These are phyloP conservation scores for Stegodyphus mimosarum DNA, from an alignment of 1,140 invertebrate species.

Conservation along the genomic window DNA sequence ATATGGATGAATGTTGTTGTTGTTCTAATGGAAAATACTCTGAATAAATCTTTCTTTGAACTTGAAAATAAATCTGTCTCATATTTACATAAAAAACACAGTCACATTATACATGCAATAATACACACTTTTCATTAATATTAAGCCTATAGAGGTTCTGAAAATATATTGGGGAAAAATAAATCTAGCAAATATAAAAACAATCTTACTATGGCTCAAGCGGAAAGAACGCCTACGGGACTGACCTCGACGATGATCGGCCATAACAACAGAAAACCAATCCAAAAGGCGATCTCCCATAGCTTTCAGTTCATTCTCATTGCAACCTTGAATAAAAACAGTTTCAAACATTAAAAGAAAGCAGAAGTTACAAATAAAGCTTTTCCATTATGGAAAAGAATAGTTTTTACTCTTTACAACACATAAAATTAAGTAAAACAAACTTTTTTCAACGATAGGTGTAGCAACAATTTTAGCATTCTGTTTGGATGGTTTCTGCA, in stretches of 20 bases:
- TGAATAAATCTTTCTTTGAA: no score
- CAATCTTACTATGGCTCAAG: slow-evolving; percentile 53
- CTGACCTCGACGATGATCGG: slow-evolving; percentile 74
- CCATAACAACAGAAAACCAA: slow-evolving; percentile 93
- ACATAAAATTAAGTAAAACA: neutral
- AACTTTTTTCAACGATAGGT: slow-evolving; percentile 55
- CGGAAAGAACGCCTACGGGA: slow-evolving; percentile 62
- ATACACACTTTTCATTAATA: neutral
- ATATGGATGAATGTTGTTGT: no score
- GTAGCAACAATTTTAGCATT: slow-evolving; percentile 13
- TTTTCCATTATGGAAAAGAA: neutral
- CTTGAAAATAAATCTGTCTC: no score
- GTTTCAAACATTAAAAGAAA: neutral
- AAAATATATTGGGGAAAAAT: neutral
- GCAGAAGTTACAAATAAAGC: neutral
- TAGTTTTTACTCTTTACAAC: neutral
- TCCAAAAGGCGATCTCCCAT: slow-evolving; percentile 92
- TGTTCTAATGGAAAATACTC: no score
- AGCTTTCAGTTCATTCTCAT: slow-evolving; percentile 78
- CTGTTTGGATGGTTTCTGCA: slow-evolving; percentile 43
- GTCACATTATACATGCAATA: no score
- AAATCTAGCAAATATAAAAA: neutral
- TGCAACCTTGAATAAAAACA: slow-evolving; percentile 71
- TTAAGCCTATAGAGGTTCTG: neutral
- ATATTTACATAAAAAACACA: no score